Percentiles rank a stretch among this genome's conserved stretches.
Conservation (phyloP, 92 coral and sea anemone genomes). For the Metridium senile region DNA sequence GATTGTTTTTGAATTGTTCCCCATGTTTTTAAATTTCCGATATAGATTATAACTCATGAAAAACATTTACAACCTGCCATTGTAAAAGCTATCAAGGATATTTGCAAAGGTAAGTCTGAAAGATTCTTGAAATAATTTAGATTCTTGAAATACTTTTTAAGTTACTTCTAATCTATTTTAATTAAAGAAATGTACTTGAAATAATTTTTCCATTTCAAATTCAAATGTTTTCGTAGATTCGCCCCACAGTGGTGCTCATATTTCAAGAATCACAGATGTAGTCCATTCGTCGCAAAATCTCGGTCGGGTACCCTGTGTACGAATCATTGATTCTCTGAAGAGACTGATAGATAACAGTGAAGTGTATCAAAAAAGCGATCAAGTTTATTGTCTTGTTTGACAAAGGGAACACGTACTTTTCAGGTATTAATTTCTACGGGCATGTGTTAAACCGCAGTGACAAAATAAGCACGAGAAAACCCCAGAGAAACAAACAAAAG, state of each 20-base stretch:
- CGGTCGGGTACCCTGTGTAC: slow-evolving; percentile 41
- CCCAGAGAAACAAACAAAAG: too few species aligned
- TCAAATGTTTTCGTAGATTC: too few species aligned
- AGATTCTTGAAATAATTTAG: too few species aligned
- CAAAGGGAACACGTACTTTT: not conserved
- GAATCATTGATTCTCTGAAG: slow-evolving; percentile 56
- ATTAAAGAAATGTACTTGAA: too few species aligned
- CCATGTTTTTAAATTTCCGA: slow-evolving; percentile 41
- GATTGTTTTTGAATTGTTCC: too few species aligned
- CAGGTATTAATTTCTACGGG: too few species aligned
- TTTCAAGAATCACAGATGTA: slow-evolving; percentile 52
- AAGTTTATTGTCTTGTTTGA: slow-evolving; percentile 75
- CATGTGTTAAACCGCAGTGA: too few species aligned
- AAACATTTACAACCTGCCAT: slow-evolving; percentile 75
- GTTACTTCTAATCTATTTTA: too few species aligned
- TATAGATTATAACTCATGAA: slow-evolving; percentile 71
- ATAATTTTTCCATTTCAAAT: too few species aligned
- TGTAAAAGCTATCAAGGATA: slow-evolving; percentile 38
- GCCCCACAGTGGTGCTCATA: slow-evolving; percentile 22
- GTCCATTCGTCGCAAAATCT: slow-evolving; percentile 68
- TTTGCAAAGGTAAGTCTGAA: slow-evolving; percentile 19
- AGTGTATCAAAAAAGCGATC: slow-evolving; percentile 70
- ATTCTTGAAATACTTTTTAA: too few species aligned
- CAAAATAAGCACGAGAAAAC: too few species aligned
- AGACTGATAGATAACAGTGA: slow-evolving; percentile 61